phyloP scores from a whole-genome alignment of 2,797 vertebrate species.

The Eulemur albifrons region DNA sequence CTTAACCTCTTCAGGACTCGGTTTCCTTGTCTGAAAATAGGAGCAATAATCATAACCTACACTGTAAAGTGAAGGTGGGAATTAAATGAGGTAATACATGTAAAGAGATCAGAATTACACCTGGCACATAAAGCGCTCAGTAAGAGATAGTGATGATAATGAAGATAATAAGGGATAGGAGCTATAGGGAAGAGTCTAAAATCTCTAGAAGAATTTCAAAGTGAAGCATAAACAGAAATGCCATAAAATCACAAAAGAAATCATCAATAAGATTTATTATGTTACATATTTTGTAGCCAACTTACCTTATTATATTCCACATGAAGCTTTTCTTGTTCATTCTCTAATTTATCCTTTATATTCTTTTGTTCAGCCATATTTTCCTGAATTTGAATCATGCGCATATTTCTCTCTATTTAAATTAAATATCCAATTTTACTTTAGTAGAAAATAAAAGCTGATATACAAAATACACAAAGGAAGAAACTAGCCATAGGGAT shows the following conservation, averaged over 20 bases:
- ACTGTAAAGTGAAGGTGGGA: neutral
- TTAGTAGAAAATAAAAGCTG: slow-evolving; percentile 35
- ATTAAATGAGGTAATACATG: neutral
- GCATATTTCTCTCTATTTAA: slow-evolving; percentile 97
- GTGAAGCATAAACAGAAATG: neutral
- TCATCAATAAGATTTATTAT: neutral
- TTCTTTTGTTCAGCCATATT: slow-evolving; percentile 99
- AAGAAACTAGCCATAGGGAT: slow-evolving; percentile 2
- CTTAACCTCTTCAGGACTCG: neutral
- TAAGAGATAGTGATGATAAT: neutral
- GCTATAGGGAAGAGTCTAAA: neutral
- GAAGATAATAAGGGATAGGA: neutral
- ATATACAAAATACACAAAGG: slow-evolving; percentile 12
- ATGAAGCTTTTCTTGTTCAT: slow-evolving; percentile 97
- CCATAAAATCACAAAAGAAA: slow-evolving; percentile 2
- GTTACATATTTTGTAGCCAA: neutral
- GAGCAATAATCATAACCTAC: neutral
- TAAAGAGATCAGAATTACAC: neutral
- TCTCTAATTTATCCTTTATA: slow-evolving; percentile 98
- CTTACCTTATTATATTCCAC: slow-evolving; percentile 97
- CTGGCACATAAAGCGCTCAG: neutral
- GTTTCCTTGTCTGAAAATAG: neutral
- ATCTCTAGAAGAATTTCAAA: slow-evolving; percentile 6
- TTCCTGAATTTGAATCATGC: slow-evolving; percentile 99
- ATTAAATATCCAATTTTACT: slow-evolving; percentile 77